These are phyloP conservation scores for Diabrotica undecimpunctata DNA, from an alignment of 1,140 invertebrate species.

Conservation along the genomic window DNA sequence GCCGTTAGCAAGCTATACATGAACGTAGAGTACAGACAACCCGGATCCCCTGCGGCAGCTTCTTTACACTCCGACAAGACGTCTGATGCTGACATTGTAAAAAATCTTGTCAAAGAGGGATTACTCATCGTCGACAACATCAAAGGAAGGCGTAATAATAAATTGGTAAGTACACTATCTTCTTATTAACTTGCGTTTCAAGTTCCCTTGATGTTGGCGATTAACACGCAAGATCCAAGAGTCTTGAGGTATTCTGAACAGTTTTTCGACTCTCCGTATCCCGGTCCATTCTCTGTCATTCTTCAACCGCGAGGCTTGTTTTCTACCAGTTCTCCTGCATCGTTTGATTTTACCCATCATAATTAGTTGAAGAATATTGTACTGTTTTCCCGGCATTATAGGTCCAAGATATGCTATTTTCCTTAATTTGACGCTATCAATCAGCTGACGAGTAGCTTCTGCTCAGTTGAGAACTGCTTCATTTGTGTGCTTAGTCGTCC, in stretches of 20 bases:
- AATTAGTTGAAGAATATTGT: no score
- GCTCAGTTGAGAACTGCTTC: no score
- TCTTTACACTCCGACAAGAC: slow-evolving; percentile 67
- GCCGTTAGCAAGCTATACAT: slow-evolving; percentile 62
- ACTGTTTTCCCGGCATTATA: no score
- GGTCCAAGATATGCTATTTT: no score
- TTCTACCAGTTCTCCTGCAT: no score
- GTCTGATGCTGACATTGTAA: slow-evolving; percentile 78
- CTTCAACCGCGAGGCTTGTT: no score
- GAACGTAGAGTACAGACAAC: slow-evolving; percentile 68
- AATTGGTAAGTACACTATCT: slow-evolving; percentile 56
- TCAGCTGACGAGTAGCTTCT: no score
- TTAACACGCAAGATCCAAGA: not conserved
- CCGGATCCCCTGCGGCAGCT: slow-evolving; percentile 62
- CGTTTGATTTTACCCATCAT: no score
- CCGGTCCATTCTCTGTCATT: no score
- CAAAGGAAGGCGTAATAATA: slow-evolving; percentile 75
- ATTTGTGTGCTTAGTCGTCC: no score
- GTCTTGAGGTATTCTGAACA: not conserved
- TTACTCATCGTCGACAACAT: slow-evolving; percentile 76
- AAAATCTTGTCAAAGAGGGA: slow-evolving; percentile 82
- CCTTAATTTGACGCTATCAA: no score
- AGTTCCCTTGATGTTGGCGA: not conserved
- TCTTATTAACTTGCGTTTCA: not conserved
- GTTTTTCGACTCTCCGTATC: no score